These are phyloP conservation scores for Otis tarda DNA, from an alignment of 2,113 vertebrate genomes.

Conservation along the genomic window DNA sequence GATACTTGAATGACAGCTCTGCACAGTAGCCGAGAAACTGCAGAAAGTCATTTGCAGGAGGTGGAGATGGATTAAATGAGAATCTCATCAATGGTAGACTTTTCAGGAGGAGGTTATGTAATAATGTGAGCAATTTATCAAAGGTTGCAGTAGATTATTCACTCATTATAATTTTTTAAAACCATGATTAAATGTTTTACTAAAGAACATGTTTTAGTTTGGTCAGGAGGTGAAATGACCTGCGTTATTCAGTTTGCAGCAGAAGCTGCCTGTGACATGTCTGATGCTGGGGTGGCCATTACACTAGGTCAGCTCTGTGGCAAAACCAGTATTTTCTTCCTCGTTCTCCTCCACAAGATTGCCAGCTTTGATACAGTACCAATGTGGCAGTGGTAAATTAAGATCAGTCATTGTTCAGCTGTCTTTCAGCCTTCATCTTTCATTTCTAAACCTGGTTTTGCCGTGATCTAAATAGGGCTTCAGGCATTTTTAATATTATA, in stretches of 20 bases:
- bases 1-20: neutral
- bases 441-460: rapidly evolving
- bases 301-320: neutral
- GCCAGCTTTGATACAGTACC: neutral
- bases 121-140: neutral
- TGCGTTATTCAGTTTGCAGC: rapidly evolving
- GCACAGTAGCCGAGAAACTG: neutral
- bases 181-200: neutral
- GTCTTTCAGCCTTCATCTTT: neutral
- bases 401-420: neutral
- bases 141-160: neutral
- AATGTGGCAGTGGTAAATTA: too few species aligned
- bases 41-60: neutral
- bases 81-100: neutral
- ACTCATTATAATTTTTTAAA: neutral
- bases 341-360: neutral
- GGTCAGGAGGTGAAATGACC: neutral
- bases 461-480: neutral
- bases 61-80: neutral
- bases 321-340: neutral
- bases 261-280: neutral
- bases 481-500: neutral
- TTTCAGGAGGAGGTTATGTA: neutral
- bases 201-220: neutral
- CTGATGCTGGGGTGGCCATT: neutral